These are phyloP conservation scores for Marcusenius ussheri DNA, from an alignment of 2,113 vertebrate species.

Conservation along the genomic window DNA sequence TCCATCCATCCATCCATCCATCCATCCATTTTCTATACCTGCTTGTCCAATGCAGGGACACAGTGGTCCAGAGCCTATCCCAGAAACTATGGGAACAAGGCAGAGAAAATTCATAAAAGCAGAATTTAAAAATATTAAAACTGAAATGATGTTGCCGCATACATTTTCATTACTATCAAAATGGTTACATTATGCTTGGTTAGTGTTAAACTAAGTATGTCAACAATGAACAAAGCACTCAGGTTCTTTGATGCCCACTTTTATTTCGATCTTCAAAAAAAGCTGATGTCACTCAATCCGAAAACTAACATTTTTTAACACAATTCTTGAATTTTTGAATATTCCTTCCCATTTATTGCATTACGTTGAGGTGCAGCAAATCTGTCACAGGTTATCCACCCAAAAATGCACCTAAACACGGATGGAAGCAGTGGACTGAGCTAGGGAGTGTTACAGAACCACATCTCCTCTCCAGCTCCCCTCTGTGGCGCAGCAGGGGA, in stretches of 20 bases:
- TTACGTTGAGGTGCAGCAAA: not conserved
- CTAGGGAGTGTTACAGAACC: conserved; percentile 54
- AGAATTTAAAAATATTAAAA: not conserved
- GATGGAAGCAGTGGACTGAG: conserved; percentile 34
- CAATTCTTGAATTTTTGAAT: not conserved
- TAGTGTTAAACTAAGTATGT: not conserved
- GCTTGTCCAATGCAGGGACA: not conserved
- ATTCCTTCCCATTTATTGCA: not conserved
- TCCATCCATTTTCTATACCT: not conserved
- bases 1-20: not conserved
- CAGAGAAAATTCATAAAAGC: not conserved
- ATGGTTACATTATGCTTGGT: not conserved
- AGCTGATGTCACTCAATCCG: not conserved
- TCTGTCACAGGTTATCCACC: not conserved
- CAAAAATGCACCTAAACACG: conserved; percentile 15
- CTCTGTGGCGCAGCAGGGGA: conserved; percentile 49
- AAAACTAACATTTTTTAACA: not conserved
- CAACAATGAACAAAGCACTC: not conserved
- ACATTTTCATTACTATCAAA: not conserved
- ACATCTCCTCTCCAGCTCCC: conserved; percentile 54
- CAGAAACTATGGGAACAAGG: not conserved
- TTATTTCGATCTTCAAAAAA: not conserved
- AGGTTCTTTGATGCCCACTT: not conserved
- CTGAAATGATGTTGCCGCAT: not conserved
- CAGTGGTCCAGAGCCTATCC: not conserved